Evolutionary conservation across 1,140 invertebrate species (phyloP).

Genomic region (Danaus melanippus): DNA sequence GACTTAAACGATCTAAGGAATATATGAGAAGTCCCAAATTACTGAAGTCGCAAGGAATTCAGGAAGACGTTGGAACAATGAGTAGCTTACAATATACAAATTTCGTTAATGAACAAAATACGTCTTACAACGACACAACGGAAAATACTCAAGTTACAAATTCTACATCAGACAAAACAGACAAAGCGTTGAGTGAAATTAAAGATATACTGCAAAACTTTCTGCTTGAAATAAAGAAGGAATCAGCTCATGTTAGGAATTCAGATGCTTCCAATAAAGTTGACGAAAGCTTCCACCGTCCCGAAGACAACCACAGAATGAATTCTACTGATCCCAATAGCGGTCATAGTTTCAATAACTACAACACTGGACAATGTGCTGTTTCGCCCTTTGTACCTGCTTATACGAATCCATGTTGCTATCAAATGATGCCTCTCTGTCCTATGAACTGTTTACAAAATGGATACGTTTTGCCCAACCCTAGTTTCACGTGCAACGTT

Average conservation of each 20-base stretch:
- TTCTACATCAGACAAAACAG: constrained; percentile 39
- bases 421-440: constrained; percentile 49
- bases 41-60: constrained; percentile 9
- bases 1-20: constrained; percentile 8
- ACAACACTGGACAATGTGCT: constrained; percentile 21
- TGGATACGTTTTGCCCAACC: constrained; percentile 37
- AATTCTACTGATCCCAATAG: constrained; percentile 25
- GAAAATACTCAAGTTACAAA: constrained; percentile 42
- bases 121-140: constrained; percentile 27
- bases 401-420: constrained; percentile 48
- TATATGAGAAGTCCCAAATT: constrained; percentile 6
- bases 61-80: constrained; percentile 20
- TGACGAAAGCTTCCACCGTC: constrained; percentile 16
- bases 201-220: constrained; percentile 60
- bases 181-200: constrained; percentile 54
- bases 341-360: constrained; percentile 31
- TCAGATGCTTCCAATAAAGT: constrained; percentile 25
- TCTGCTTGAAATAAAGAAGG: constrained; percentile 55
- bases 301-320: constrained; percentile 21
- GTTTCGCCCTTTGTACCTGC: constrained; percentile 29
- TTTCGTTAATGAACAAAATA: constrained; percentile 24
- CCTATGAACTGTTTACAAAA: constrained; percentile 50
- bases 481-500: constrained; percentile 40
- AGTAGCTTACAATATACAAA: constrained; percentile 22
- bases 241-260: constrained; percentile 37